These are phyloP conservation scores for Cyanistes caeruleus DNA, from an alignment of 2,113 vertebrate species.

Conservation along the genomic window DNA sequence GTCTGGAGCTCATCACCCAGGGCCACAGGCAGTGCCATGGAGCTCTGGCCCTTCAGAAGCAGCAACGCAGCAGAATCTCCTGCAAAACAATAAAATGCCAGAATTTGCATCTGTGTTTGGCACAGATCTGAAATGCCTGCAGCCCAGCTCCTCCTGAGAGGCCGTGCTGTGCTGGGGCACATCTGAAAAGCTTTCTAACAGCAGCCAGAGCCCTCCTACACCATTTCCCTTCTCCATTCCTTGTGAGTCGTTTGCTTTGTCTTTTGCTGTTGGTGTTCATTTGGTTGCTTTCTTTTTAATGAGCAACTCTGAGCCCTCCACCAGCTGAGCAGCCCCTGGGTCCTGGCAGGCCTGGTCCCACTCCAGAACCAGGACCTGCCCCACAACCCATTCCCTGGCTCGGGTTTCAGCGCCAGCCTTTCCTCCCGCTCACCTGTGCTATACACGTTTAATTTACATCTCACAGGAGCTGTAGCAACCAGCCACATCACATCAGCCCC, in stretches of 20 bases:
- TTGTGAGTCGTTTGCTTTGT: background rate
- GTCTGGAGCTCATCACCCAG: rapidly evolving
- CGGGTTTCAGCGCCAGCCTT: background rate
- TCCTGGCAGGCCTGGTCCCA: background rate
- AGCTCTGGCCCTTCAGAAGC: background rate
- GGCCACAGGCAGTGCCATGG: rapidly evolving
- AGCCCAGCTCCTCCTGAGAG: background rate
- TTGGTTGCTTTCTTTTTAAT: background rate
- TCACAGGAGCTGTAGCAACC: background rate
- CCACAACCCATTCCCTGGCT: no score
- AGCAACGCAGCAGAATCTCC: rapidly evolving
- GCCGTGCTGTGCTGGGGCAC: background rate
- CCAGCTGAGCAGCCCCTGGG: background rate
- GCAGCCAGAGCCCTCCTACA: background rate
- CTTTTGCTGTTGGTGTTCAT: background rate
- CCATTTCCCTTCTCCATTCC: background rate
- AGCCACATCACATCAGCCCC: background rate
- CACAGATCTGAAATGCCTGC: background rate
- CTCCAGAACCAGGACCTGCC: background rate
- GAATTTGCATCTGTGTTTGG: background rate
- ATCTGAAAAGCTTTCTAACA: background rate
- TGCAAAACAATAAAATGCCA: background rate
- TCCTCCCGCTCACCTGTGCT: background rate
- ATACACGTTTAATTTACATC: background rate
- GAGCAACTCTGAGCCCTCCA: background rate